Conservation (phyloP, 2,113 vertebrate genomes). For the Polypterus bichir region DNA sequence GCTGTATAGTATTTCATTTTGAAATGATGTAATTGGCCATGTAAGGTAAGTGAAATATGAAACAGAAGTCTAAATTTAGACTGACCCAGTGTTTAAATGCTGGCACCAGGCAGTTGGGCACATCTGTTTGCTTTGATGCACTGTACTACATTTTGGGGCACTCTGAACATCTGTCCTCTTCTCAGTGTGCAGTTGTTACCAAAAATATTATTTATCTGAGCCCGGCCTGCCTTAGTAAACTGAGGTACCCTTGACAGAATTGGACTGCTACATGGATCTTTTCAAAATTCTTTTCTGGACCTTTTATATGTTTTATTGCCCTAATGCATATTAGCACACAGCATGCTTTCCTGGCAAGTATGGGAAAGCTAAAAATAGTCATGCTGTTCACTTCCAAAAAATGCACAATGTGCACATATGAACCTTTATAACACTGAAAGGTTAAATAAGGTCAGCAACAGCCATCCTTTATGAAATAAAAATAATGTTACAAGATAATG, state of each 20-base stretch:
- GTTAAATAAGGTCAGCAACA: neutral
- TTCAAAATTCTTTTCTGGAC: constrained; percentile 28
- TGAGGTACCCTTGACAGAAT: constrained; percentile 23
- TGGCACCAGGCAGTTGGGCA: constrained; percentile 16
- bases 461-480: too few species aligned
- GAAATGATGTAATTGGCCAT: constrained; percentile 19
- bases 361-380: constrained; percentile 31
- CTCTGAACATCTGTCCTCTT: constrained; percentile 23
- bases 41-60: neutral
- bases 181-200: constrained; percentile 17
- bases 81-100: constrained; percentile 16
- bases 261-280: constrained; percentile 21
- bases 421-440: constrained; percentile 29
- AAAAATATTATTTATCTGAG: constrained; percentile 6
- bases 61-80: constrained; percentile 11
- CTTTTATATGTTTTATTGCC: constrained; percentile 27
- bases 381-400: constrained; percentile 20
- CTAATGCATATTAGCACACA: constrained; percentile 37
- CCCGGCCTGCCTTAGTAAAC: constrained; percentile 28
- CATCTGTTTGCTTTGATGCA: constrained; percentile 27
- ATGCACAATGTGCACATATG: constrained; percentile 19
- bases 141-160: constrained; percentile 17
- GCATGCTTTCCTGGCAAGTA: constrained; percentile 31
- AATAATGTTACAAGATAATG: too few species aligned
- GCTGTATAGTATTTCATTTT: constrained; percentile 9